Percentiles rank a stretch among this genome's conserved stretches.
Evolutionary conservation across 2,888 invertebrate species (phyloP).

Genomic region (Sarcophaga variegata): DNA sequence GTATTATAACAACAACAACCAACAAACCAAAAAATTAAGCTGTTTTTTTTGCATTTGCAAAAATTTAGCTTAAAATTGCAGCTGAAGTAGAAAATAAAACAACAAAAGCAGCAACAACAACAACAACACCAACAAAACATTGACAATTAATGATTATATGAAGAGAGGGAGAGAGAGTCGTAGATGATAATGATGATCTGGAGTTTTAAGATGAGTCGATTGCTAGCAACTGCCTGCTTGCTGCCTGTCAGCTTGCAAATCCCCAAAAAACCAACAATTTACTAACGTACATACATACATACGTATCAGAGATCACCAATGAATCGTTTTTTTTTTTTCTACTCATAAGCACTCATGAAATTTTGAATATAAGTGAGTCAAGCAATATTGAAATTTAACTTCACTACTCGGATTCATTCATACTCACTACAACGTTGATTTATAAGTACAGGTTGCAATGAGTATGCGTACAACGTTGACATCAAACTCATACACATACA

Average conservation of each 20-base stretch:
- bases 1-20: constrained; percentile 36
- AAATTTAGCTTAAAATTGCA: constrained; percentile 54
- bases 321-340: too few species aligned
- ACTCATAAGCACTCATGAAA: too few species aligned
- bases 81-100: constrained; percentile 49
- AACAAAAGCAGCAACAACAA: constrained; percentile 35
- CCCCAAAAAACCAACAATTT: neutral
- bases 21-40: constrained; percentile 19
- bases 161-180: neutral
- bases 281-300: constrained; percentile 15
- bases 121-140: neutral
- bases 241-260: constrained; percentile 1
- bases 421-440: too few species aligned
- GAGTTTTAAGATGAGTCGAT: constrained; percentile 35
- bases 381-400: too few species aligned
- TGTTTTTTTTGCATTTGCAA: constrained; percentile 53
- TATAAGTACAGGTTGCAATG: too few species aligned
- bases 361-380: too few species aligned
- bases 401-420: too few species aligned
- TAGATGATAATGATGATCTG: constrained; percentile 53
- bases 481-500: too few species aligned
- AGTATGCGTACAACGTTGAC: too few species aligned
- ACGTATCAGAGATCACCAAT: too few species aligned
- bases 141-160: constrained; percentile 36
- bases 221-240: neutral